Percentiles rank a stretch among this genome's conserved stretches.
Evolutionary conservation across 2,797 vertebrate genomes (phyloP).

Genomic region (Anguilla anguilla): DNA sequence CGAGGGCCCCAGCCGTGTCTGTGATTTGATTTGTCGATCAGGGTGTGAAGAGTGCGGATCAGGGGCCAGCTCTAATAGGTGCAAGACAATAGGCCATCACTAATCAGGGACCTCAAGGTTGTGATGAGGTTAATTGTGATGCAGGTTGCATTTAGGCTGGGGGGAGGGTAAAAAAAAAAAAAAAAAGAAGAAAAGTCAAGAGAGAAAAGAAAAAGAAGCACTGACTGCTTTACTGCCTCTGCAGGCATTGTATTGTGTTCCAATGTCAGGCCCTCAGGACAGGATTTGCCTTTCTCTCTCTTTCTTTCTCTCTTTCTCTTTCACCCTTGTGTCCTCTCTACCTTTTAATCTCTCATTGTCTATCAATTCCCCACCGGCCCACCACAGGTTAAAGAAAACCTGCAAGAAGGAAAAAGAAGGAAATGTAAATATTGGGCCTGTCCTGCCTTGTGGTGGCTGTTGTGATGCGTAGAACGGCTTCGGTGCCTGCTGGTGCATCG

Average conservation of each 20-base stretch:
- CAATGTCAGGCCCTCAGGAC: slow-evolving; percentile 85
- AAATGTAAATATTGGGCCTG: slow-evolving; percentile 79
- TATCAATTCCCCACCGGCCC: slow-evolving; percentile 72
- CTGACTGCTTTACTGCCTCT: slow-evolving; percentile 85
- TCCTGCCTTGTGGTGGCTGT: slow-evolving; percentile 62
- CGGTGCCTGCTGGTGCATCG: slow-evolving; percentile 58
- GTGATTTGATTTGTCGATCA: slow-evolving; percentile 84
- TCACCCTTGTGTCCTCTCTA: slow-evolving; percentile 69
- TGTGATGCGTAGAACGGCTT: slow-evolving; percentile 72
- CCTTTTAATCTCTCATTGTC: slow-evolving; percentile 82
- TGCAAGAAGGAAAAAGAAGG: slow-evolving; percentile 71
- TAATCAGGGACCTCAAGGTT: slow-evolving; percentile 93
- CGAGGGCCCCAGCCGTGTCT: slow-evolving; percentile 76
- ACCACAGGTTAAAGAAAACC: slow-evolving; percentile 73
- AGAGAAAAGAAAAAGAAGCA: slow-evolving; percentile 74
- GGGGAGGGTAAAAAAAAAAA: slow-evolving; percentile 52
- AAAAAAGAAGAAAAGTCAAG: slow-evolving; percentile 37
- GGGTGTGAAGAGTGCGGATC: slow-evolving; percentile 80
- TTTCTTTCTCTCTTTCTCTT: slow-evolving; percentile 50
- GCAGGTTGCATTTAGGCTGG: slow-evolving; percentile 80
- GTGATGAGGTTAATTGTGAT: slow-evolving; percentile 94
- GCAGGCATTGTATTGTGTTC: slow-evolving; percentile 85
- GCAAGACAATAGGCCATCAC: slow-evolving; percentile 90
- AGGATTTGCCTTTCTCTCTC: slow-evolving; percentile 75
- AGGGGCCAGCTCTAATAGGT: slow-evolving; percentile 84